phyloP scores from a whole-genome alignment of 1,140 invertebrate genomes.

The Papilio polytes region DNA sequence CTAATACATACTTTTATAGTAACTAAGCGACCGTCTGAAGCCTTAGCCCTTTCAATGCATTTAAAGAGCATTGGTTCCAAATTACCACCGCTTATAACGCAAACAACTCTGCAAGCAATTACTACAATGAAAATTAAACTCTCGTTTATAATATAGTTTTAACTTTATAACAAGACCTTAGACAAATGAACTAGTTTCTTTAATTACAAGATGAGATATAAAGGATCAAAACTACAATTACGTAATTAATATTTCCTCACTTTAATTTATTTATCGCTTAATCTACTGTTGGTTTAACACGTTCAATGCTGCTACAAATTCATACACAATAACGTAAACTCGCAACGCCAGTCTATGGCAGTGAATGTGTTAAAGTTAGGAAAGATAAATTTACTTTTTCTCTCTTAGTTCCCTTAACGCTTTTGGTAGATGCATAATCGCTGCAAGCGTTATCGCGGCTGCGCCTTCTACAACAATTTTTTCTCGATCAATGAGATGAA shows the following conservation, averaged over 20 bases:
- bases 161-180: too few species aligned
- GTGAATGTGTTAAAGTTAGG: background rate
- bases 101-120: constrained; percentile 85
- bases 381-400: constrained; percentile 84
- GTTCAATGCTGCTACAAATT: too few species aligned
- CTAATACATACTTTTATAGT: constrained; percentile 85
- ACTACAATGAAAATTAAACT: constrained; percentile 1
- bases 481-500: constrained; percentile 87
- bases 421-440: constrained; percentile 86
- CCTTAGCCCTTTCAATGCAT: constrained; percentile 87
- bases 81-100: constrained; percentile 88
- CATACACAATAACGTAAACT: background rate
- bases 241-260: too few species aligned
- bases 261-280: background rate
- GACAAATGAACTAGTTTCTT: too few species aligned
- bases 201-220: too few species aligned
- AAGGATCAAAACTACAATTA: too few species aligned
- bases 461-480: constrained; percentile 89
- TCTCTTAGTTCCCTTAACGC: constrained; percentile 86
- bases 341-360: background rate
- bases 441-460: constrained; percentile 87
- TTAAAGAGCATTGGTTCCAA: constrained; percentile 87
- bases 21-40: constrained; percentile 87
- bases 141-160: background rate
- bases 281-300: too few species aligned